Conservation (phyloP, 2,888 invertebrate genomes). For the Lamellibrachia satsuma region DNA sequence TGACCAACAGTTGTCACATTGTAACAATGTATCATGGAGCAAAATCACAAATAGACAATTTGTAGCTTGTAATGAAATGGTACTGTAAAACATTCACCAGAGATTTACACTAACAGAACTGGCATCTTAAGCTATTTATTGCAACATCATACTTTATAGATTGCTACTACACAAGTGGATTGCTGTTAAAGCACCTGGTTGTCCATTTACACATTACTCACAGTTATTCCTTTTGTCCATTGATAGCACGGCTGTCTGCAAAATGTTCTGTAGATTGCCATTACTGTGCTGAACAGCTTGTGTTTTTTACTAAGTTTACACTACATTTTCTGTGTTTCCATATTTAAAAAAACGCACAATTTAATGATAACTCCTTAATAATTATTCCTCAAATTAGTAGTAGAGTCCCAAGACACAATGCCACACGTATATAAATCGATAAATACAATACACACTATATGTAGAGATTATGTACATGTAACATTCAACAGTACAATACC, state of each 20-base stretch:
- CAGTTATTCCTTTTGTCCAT: background rate
- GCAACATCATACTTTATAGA: too few relatives aligned
- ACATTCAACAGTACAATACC: background rate
- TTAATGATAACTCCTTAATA: background rate
- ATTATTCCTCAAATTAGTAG: background rate
- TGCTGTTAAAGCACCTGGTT: too few relatives aligned
- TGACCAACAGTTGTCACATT: background rate
- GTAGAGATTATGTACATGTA: constrained; percentile 5
- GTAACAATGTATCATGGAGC: background rate
- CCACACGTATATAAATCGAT: background rate
- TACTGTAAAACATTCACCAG: too few relatives aligned
- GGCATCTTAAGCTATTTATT: too few relatives aligned
- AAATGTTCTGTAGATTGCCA: background rate
- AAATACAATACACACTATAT: background rate
- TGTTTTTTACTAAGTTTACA: background rate
- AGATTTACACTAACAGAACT: too few relatives aligned
- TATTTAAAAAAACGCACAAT: background rate
- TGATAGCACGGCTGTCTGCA: background rate
- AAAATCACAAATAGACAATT: background rate
- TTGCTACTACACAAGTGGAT: too few relatives aligned
- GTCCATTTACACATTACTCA: too few relatives aligned
- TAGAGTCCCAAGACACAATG: background rate
- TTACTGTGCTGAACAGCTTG: background rate
- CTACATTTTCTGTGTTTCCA: background rate
- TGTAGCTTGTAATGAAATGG: background rate